phyloP scores from a whole-genome alignment of 2,113 vertebrate genomes.

The Halichoerus grypus region DNA sequence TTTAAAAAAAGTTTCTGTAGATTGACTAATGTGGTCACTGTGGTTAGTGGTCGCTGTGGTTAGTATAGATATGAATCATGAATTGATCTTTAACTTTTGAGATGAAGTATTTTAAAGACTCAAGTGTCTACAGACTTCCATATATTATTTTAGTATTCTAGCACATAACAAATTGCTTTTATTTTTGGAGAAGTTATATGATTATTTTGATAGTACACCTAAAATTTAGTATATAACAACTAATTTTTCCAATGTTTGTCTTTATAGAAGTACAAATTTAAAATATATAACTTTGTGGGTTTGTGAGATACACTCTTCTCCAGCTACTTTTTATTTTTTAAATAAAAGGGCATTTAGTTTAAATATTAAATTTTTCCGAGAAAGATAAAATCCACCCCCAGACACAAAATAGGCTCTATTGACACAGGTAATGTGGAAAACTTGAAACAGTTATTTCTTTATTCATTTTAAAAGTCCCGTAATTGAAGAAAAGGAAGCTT shows the following conservation, averaged over 20 bases:
- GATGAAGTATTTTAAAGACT: conserved; percentile 54
- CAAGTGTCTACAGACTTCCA: background rate
- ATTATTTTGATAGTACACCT: conserved; percentile 55
- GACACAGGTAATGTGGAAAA: background rate
- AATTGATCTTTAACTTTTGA: conserved; percentile 29
- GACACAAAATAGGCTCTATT: background rate
- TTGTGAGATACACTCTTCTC: conserved; percentile 44
- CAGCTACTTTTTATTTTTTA: conserved; percentile 24
- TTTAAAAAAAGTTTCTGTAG: background rate
- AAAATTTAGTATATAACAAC: background rate
- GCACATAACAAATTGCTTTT: conserved; percentile 29
- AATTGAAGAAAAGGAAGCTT: background rate
- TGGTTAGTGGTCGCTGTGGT: background rate
- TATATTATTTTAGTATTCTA: background rate
- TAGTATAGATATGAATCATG: background rate
- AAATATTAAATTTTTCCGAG: conserved; percentile 1
- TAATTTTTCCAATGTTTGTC: conserved; percentile 2
- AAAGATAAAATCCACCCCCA: background rate
- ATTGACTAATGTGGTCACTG: background rate
- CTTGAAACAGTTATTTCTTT: background rate
- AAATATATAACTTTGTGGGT: background rate
- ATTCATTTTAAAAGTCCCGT: background rate
- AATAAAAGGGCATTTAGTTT: conserved; percentile 25
- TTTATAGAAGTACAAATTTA: background rate
- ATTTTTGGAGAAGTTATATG: conserved; percentile 26